A percentile compares a stretch with the other conserved stretches of the same genome.
Evolutionary conservation across 2,888 invertebrate genomes (phyloP).

Genomic region (Matsumyia berberina): DNA sequence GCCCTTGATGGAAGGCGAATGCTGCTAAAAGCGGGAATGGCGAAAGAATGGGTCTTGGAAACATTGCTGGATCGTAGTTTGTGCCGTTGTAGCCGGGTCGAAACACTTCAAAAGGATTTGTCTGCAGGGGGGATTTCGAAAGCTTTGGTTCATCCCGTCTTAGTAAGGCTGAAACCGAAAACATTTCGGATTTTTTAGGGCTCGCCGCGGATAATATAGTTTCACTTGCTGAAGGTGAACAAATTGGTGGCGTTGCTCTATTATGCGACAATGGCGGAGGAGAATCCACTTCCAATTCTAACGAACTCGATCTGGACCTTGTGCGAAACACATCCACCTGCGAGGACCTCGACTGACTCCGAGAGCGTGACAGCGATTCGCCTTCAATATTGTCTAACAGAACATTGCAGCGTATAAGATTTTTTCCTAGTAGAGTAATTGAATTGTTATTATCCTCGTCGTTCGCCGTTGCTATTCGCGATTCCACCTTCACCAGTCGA

Average conservation of each 20-base stretch:
- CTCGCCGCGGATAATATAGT: slow-evolving; percentile 82
- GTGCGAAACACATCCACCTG: slow-evolving; percentile 73
- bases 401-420: slow-evolving; percentile 81
- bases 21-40: slow-evolving; percentile 84
- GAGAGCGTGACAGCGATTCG: slow-evolving; percentile 82
- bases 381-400: slow-evolving; percentile 79
- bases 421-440: slow-evolving; percentile 82
- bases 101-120: slow-evolving; percentile 85
- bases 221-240: slow-evolving; percentile 81
- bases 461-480: slow-evolving; percentile 85
- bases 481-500: slow-evolving; percentile 87
- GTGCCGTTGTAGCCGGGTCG: slow-evolving; percentile 82
- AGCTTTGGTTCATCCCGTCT: slow-evolving; percentile 89
- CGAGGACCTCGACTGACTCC: slow-evolving; percentile 81
- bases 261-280: slow-evolving; percentile 86
- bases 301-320: slow-evolving; percentile 85
- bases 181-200: slow-evolving; percentile 91
- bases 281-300: slow-evolving; percentile 91
- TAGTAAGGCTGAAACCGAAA: slow-evolving; percentile 92
- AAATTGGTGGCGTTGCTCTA: slow-evolving; percentile 80
- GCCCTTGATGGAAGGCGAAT: slow-evolving; percentile 84
- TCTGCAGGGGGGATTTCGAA: slow-evolving; percentile 76
- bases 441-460: slow-evolving; percentile 86
- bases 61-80: slow-evolving; percentile 83
- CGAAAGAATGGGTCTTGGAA: slow-evolving; percentile 83